A percentile compares a stretch with the other conserved stretches of the same genome.
Evolutionary conservation across 2,113 vertebrate genomes (phyloP).

Genomic region (Pimephales promelas): DNA sequence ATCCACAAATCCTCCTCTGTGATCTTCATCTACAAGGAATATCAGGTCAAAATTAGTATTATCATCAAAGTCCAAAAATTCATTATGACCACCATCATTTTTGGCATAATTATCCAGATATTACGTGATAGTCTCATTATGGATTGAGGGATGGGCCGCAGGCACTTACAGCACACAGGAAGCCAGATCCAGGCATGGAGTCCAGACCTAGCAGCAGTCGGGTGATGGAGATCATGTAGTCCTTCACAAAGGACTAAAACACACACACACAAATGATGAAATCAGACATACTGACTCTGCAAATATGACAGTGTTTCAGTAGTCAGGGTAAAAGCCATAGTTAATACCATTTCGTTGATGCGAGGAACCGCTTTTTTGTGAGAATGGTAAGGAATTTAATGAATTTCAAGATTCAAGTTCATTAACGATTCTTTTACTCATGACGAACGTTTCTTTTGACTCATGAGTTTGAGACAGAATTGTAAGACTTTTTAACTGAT

Average conservation of each 20-base stretch:
- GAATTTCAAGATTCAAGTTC: background rate
- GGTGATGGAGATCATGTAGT: constrained; percentile 84
- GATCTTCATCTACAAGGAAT: constrained; percentile 76
- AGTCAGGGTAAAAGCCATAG: background rate
- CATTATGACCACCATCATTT: background rate
- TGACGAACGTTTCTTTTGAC: too few relatives aligned
- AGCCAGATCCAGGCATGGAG: constrained; percentile 80
- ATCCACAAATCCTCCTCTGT: constrained; percentile 83
- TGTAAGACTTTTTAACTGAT: too few relatives aligned
- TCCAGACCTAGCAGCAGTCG: constrained; percentile 81
- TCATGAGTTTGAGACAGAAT: background rate
- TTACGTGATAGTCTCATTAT: background rate
- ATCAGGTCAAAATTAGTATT: background rate
- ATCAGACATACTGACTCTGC: constrained; percentile 31
- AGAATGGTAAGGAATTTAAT: background rate
- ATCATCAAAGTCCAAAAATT: background rate
- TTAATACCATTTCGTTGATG: background rate
- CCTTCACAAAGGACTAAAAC: constrained; percentile 81
- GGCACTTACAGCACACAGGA: constrained; percentile 79
- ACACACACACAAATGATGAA: constrained; percentile 26
- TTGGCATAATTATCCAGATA: background rate
- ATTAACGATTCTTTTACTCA: too few relatives aligned
- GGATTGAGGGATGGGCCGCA: background rate
- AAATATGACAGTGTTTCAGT: constrained; percentile 4
- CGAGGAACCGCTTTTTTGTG: background rate